Evolutionary conservation across 1,140 invertebrate species (phyloP), one percentile per base, ranked within the genome.

Genomic region (Eriocheir sinensis): DNA sequence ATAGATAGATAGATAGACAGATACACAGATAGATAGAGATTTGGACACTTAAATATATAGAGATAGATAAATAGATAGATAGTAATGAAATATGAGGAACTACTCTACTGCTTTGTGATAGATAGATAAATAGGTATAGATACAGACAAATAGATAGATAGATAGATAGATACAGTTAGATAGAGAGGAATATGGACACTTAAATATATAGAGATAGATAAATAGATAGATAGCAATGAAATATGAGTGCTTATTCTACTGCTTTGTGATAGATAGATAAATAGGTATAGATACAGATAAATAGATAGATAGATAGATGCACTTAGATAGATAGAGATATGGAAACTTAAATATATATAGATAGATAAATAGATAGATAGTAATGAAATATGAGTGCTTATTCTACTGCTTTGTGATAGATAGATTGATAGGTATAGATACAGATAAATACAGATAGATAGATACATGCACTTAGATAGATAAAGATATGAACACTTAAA

Each of bases 191-290:
- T 86, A 86, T 86, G 38, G 32, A 86, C 38, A 86, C 17, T 34
- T 86, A 86, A 34, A 86, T 86, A n/a, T n/a, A n/a, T n/a, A n/a
- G n/a, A n/a, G n/a, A n/a, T n/a, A n/a, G n/a, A n/a, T n/a, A n/a
- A n/a, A 86, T 86, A 86, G 32, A 86, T 86, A 86, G 32, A 86
- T 86, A 86, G 32, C n/a, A n/a, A n/a, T n/a, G n/a, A 86, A 34
- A 86, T 86, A 86, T 86, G 38, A 34, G 38, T 86, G 38, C 38
- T 34, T 86, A 86, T 86, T 34, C 38, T 34, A 34, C 32, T 86
- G 38, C 38, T 32, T 86, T 34, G 32, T 34, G 32, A 89, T 89
- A 89, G 27, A 89, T 89, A 40, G 36, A 89, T 38, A 89, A 40
- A 89, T 40, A 40, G 27, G 27, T 40, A 89, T 40, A 40, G 27